These are phyloP conservation scores for Penaeus monodon DNA, from an alignment of 2,888 invertebrate genomes.

Conservation along the genomic window DNA sequence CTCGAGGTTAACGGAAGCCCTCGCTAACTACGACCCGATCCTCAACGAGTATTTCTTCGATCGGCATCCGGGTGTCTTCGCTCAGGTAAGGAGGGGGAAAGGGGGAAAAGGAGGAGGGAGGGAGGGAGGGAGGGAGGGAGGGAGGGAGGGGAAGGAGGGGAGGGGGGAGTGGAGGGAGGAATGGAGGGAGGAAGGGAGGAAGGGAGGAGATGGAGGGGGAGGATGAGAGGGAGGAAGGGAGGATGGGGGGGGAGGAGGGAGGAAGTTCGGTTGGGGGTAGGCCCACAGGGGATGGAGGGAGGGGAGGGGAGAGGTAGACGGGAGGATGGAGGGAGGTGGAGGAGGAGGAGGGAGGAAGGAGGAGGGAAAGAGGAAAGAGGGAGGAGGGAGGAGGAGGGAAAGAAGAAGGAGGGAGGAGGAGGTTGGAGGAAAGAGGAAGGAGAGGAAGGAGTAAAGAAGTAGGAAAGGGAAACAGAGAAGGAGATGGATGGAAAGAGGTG, in stretches of 20 bases:
- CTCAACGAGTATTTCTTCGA: slow-evolving; percentile 99
- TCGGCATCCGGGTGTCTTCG: slow-evolving; percentile 95
- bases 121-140: neutral
- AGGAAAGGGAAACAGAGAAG: neutral
- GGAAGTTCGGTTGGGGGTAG: too few species aligned
- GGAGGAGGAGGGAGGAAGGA: neutral
- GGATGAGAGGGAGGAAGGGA: neutral
- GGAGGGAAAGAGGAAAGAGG: neutral
- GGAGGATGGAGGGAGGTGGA: neutral
- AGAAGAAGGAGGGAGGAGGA: neutral
- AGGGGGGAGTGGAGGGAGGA: neutral
- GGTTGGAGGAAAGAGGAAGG: neutral
- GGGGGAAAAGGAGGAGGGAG: too few species aligned
- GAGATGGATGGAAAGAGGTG: neutral
- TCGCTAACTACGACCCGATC: slow-evolving; percentile 99
- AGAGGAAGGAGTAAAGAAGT: neutral
- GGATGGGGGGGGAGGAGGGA: slow-evolving; percentile 5
- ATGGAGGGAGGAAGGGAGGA: too few species aligned
- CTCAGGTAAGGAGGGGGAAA: slow-evolving; percentile 74
- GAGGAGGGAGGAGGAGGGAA: neutral
- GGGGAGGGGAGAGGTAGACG: neutral
- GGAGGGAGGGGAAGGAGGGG: neutral
- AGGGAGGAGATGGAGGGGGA: too few species aligned
- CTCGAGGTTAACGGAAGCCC: slow-evolving; percentile 86
- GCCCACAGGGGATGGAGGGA: neutral